Evolutionary conservation across 1,140 invertebrate species (phyloP), one percentile per base, ranked within the genome.

Genomic region (Drosophila lacteicornis): DNA sequence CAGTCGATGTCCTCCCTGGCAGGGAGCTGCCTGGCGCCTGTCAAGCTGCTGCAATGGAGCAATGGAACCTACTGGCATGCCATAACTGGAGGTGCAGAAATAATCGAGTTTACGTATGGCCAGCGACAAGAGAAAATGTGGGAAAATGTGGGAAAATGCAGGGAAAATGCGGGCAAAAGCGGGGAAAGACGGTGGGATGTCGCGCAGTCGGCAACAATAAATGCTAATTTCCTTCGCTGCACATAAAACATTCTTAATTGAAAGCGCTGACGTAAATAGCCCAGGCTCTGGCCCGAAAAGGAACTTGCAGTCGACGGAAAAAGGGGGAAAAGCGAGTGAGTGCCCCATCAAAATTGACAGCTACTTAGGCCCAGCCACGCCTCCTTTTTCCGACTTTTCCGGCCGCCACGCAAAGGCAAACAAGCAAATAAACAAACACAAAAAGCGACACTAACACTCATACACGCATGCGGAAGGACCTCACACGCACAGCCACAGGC

Each of bases 191-290:
- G 27, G 63, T 27, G 46, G 58, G 79, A 51, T 47, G 59, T 73
- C 58, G 63, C 56, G 25, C 58, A 56, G 53, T 62, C 46, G 62
- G 59, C 74, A 84, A 87, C 84, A 87, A 87, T 88, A 88, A 87
- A 88, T 88, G 84, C 84, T 87, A 87, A 87, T 87, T 87, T 87
- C 84, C 84, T 77, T 71, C 17, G 77, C 43, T 66, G 73, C 55
- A 86, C 82, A 82, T 79, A 81, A 85, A 85, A 81, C 79, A 81
- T 67, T 49, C 73, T 78, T 87, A 87, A 87, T 87, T 87, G 76
- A 87, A 87, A 88, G 79, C 65, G 65, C 69, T 88, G 83, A 83
- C 83, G 82, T 73, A 80, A 83, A 87, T 83, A 67, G 76, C 36
- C 57, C 45, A 51, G 36, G 40, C n/a, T 13, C 47, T n/a, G 42